phyloP scores from a whole-genome alignment of 35 echinoderm and acorn worm genomes.

The Lytechinus variegatus region DNA sequence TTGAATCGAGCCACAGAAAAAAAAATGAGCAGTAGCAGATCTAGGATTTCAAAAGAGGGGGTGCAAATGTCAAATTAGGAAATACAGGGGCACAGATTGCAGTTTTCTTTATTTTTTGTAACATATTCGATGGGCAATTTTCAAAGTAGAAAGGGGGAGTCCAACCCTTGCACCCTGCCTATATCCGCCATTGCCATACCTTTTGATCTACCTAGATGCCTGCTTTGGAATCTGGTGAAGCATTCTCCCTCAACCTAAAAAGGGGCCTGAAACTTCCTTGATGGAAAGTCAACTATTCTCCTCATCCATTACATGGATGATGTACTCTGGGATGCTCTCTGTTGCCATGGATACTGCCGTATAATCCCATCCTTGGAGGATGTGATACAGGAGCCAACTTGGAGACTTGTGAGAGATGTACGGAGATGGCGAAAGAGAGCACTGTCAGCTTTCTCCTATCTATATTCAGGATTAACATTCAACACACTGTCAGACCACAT shows the following conservation, averaged over 20 bases:
- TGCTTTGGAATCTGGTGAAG: no score
- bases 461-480: not conserved
- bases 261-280: not conserved
- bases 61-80: no score
- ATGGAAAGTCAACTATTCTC: not conserved
- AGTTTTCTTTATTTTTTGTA: no score
- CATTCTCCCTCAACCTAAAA: not conserved
- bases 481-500: not conserved
- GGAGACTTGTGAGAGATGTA: not conserved
- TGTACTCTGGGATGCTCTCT: not conserved
- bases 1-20: not conserved
- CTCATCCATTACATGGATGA: not conserved
- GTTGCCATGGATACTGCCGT: not conserved
- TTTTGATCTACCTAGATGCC: no score
- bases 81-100: no score
- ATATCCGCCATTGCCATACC: no score
- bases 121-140: no score
- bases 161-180: no score
- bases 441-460: not conserved
- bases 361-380: not conserved
- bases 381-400: not conserved
- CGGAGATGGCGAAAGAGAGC: not conserved
- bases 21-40: no score
- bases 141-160: no score
- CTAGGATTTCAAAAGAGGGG: no score